These are phyloP conservation scores for Cephus nigrinus DNA, from an alignment of 2,888 invertebrate genomes.

Conservation along the genomic window DNA sequence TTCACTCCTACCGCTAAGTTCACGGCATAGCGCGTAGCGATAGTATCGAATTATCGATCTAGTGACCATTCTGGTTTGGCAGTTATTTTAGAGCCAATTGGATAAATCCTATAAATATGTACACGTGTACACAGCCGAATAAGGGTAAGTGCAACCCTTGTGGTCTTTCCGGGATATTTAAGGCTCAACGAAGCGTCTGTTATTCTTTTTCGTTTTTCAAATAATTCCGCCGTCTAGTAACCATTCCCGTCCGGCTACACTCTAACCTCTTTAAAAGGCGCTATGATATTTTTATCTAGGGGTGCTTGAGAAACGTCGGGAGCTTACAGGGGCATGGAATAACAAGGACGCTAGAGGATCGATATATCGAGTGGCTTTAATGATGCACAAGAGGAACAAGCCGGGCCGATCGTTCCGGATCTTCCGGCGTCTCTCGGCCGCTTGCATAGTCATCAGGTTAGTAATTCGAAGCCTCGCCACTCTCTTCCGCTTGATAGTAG, in stretches of 20 bases:
- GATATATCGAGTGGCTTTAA: slow-evolving; percentile 27
- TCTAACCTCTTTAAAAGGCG: background rate
- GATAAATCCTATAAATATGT: background rate
- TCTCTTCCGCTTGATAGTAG: background rate
- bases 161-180: background rate
- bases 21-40: background rate
- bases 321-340: slow-evolving; percentile 24
- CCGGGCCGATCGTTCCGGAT: slow-evolving; percentile 1
- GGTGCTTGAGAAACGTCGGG: slow-evolving; percentile 12
- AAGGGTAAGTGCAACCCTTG: background rate
- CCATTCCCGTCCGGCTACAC: background rate
- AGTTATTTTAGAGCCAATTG: background rate
- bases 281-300: slow-evolving; percentile 11
- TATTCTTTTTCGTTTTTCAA: background rate
- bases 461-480: background rate
- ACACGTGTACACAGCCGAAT: background rate
- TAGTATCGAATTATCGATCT: background rate
- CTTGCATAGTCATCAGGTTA: background rate
- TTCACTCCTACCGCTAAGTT: background rate
- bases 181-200: background rate
- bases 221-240: background rate
- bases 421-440: background rate
- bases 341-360: slow-evolving; percentile 29
- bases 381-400: slow-evolving; percentile 3
- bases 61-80: background rate